Evolutionary conservation across 2,888 invertebrate genomes (phyloP).

Genomic region (Coleophora flavipennella): DNA sequence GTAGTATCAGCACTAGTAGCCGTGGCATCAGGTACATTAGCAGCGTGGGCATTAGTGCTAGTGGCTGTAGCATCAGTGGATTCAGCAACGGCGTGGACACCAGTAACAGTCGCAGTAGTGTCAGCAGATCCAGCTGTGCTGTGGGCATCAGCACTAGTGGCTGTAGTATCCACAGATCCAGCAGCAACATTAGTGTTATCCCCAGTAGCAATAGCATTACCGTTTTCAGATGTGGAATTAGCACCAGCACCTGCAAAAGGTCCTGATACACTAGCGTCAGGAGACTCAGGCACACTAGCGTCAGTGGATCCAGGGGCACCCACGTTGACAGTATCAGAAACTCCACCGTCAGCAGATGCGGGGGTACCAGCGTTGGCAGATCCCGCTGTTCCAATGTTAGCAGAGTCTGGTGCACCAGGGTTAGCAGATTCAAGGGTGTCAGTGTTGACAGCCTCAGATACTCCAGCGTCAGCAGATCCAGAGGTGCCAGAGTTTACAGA

Average conservation of each 20-base stretch:
- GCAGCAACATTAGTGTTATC: not conserved
- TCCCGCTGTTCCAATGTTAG: not conserved
- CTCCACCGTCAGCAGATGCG: not conserved
- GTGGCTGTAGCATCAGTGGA: not conserved
- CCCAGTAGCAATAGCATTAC: not conserved
- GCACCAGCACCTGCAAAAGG: conserved; percentile 1
- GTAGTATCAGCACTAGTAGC: not conserved
- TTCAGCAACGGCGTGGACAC: not conserved
- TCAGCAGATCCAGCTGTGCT: not conserved
- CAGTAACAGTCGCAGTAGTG: not conserved
- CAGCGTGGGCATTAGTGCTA: not conserved
- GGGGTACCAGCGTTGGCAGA: not conserved
- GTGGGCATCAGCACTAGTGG: not conserved
- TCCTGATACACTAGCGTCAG: not conserved
- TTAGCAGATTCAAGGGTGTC: not conserved
- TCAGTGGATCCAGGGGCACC: not conserved
- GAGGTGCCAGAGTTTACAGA: not conserved
- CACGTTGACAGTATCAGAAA: not conserved
- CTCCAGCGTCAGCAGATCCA: not conserved
- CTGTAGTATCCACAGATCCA: not conserved
- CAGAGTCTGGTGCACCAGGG: not conserved
- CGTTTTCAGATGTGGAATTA: not conserved
- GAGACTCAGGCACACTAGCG: not conserved
- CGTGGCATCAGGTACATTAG: not conserved
- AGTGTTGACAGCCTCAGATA: not conserved